Conservation (phyloP, 2,113 vertebrate species). For the Albula glossodonta region DNA sequence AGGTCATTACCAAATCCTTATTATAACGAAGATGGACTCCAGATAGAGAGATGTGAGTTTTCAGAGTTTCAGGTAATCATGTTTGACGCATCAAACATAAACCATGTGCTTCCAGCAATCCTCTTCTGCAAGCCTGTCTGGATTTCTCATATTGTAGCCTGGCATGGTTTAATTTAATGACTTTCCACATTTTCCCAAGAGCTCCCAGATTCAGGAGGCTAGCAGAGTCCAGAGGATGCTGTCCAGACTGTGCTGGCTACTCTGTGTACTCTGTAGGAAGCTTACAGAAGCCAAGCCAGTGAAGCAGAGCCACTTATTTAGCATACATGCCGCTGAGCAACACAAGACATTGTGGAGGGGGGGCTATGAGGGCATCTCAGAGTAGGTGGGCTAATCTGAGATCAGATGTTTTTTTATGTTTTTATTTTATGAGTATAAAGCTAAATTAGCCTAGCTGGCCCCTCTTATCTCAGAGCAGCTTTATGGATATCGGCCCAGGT, state of each 20-base stretch:
- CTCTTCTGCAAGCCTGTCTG: background rate
- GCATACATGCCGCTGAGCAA: background rate
- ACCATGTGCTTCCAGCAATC: background rate
- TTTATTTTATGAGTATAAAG: too few species aligned
- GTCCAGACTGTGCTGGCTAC: background rate
- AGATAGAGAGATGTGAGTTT: background rate
- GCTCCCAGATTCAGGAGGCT: background rate
- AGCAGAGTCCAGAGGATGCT: background rate
- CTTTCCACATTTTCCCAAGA: background rate
- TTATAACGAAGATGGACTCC: background rate
- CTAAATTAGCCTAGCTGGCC: too few species aligned
- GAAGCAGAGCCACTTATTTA: background rate
- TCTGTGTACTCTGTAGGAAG: background rate
- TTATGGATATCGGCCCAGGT: too few species aligned
- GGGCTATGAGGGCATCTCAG: background rate
- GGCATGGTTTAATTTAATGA: background rate
- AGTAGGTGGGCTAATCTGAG: too few species aligned
- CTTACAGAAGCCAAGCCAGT: background rate
- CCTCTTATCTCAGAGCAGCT: too few species aligned
- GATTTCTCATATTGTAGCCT: background rate
- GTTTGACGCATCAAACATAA: background rate
- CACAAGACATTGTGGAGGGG: background rate
- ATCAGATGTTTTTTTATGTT: too few species aligned
- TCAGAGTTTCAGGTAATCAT: background rate
- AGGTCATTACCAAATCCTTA: background rate